Conservation (phyloP, 2,113 vertebrate genomes). For the Alouatta palliata region DNA sequence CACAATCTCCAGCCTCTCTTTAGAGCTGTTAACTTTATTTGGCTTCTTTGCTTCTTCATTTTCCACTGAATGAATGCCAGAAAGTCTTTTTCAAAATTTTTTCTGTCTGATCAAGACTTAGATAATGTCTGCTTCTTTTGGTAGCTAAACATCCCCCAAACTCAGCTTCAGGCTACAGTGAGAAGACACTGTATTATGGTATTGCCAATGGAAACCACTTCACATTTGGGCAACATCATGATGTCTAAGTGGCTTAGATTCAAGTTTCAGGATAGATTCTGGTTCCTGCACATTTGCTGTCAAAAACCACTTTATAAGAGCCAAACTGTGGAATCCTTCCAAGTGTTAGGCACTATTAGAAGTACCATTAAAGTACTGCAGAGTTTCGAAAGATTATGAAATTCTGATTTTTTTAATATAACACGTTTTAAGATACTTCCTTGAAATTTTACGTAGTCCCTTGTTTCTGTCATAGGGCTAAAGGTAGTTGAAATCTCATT, state of each 20-base stretch:
- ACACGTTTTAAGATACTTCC: background rate
- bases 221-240: conserved; percentile 72
- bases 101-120: conserved; percentile 66
- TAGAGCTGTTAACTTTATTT: conserved; percentile 71
- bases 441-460: conserved; percentile 37
- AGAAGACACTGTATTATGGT: conserved; percentile 66
- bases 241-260: conserved; percentile 71
- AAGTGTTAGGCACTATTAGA: conserved; percentile 77
- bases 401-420: conserved; percentile 46
- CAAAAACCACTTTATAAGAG: conserved; percentile 72
- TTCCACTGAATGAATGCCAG: conserved; percentile 70
- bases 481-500: background rate
- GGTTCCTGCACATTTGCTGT: conserved; percentile 76
- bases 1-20: conserved; percentile 50
- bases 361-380: conserved; percentile 70
- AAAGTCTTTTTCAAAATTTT: conserved; percentile 62
- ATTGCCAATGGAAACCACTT: conserved; percentile 78
- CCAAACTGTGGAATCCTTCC: conserved; percentile 71
- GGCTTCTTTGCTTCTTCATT: conserved; percentile 67
- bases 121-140: conserved; percentile 76
- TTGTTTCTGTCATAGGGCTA: conserved; percentile 27
- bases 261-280: conserved; percentile 41
- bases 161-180: conserved; percentile 62
- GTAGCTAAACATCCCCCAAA: conserved; percentile 67
- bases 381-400: conserved; percentile 62